These are phyloP conservation scores for Esperia sulphurella DNA, from an alignment of 2,888 invertebrate species.

Conservation along the genomic window DNA sequence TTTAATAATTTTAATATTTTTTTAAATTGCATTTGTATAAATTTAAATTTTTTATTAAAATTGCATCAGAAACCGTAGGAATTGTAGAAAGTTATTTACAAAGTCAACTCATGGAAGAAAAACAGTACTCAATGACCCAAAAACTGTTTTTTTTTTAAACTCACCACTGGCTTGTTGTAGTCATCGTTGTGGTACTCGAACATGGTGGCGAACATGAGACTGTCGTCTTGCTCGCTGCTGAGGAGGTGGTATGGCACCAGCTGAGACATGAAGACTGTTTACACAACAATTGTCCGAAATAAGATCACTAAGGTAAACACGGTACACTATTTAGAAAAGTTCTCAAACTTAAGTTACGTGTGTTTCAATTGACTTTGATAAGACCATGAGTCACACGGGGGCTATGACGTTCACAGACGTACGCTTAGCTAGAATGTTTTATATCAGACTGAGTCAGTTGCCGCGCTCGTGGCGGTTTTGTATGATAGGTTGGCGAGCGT, in stretches of 20 bases:
- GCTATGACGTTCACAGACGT: slow-evolving; percentile 49
- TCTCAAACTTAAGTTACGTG: slow-evolving; percentile 42
- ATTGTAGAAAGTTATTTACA: slow-evolving; percentile 52
- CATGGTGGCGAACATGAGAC: slow-evolving; percentile 78
- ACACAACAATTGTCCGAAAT: slow-evolving; percentile 50
- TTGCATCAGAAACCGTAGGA: slow-evolving; percentile 18
- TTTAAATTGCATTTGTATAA: too few species aligned
- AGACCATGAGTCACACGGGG: slow-evolving; percentile 66
- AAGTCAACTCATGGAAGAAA: slow-evolving; percentile 31
- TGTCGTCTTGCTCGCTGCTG: slow-evolving; percentile 74
- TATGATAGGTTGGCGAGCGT: slow-evolving; percentile 50
- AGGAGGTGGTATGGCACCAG: slow-evolving; percentile 78
- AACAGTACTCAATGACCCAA: slow-evolving; percentile 10
- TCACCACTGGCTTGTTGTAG: slow-evolving; percentile 66
- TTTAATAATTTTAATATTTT: too few species aligned
- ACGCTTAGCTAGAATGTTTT: slow-evolving; percentile 67
- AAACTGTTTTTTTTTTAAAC: slow-evolving; percentile 26
- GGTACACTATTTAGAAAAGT: slow-evolving; percentile 42
- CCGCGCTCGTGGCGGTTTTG: slow-evolving; percentile 69
- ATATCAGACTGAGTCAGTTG: slow-evolving; percentile 75
- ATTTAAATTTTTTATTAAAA: slow-evolving; percentile 19
- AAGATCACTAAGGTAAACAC: slow-evolving; percentile 39
- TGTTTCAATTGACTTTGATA: slow-evolving; percentile 61
- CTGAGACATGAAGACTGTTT: slow-evolving; percentile 80
- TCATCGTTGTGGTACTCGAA: slow-evolving; percentile 75